These are phyloP conservation scores for Egretta garzetta DNA, from an alignment of 2,113 vertebrate genomes.

Conservation along the genomic window DNA sequence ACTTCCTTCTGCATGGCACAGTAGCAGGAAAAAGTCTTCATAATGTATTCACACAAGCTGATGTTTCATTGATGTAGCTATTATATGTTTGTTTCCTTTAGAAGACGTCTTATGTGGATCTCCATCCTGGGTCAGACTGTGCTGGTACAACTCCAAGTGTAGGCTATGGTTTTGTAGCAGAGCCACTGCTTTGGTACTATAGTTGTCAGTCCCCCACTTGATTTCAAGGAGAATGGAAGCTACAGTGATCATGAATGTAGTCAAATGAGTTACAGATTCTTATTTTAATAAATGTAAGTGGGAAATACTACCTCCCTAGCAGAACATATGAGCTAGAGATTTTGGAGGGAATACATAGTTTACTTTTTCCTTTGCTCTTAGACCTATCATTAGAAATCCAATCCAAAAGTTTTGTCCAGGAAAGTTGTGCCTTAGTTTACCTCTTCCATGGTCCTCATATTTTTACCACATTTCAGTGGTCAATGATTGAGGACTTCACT, in stretches of 20 bases:
- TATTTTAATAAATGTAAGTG: background rate
- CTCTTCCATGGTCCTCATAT: background rate
- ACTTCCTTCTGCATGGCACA: background rate
- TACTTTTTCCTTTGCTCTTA: background rate
- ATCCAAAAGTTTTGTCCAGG: background rate
- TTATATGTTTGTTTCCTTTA: background rate
- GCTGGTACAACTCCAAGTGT: too few species aligned
- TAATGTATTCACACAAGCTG: background rate
- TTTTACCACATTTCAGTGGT: background rate
- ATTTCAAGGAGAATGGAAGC: background rate
- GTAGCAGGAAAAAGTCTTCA: background rate
- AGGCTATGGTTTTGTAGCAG: background rate
- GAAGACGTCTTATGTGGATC: background rate
- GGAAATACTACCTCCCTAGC: background rate
- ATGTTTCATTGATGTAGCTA: background rate
- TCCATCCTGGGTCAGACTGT: background rate
- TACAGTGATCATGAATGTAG: background rate
- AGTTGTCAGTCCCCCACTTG: background rate
- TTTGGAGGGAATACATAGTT: background rate
- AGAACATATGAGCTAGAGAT: background rate
- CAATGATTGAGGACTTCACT: background rate
- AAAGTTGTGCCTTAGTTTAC: background rate
- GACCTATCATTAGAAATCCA: background rate
- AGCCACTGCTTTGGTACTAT: background rate
- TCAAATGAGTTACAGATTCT: background rate